Base-by-base conservation (phyloP, 2,888 invertebrate genomes). In the Caenorhabditis doughertyi region DNA sequence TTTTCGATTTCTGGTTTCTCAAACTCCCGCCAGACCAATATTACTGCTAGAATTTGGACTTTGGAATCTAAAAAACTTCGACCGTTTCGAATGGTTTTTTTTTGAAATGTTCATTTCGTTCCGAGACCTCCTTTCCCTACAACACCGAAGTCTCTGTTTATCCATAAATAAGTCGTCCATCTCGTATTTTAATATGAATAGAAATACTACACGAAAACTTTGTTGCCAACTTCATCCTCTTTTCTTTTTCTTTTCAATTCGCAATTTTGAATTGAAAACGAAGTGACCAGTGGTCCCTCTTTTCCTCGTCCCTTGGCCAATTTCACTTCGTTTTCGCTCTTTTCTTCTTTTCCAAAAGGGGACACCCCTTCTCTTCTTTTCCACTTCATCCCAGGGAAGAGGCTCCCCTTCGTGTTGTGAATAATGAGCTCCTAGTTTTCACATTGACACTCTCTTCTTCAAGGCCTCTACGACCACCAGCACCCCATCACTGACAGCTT, bases 371-470 rank as follows among this genome's bases (percentile, higher is more conserved):
- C 18, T n/a, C n/a, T n/a, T n/a, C n/a, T n/a, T n/a, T n/a, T n/a
- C n/a, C n/a, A n/a, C n/a, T n/a, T n/a, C n/a, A n/a, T n/a, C n/a
- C n/a, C n/a, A n/a, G n/a, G 8, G 44, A 47, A 18, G 44, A 18
- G 18, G 44, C 49, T n/a, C 21, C 49, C 29, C n/a, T n/a, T n/a
- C n/a, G n/a, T n/a, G n/a, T n/a, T 65, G 62, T 79, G 79, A 79
- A 79, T 79, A 79, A 79, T 79, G 79, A 79, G 79, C 79, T 79
- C 42, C 79, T 68, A 77, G 77, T 62, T 70, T 44, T 18, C 47
- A 55, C 55, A 55, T 32, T n/a, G n/a, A n/a, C 5, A 32, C 32
- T 9, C 32, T 32, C 32, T 16, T 11, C 4, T 13, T 39, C 39
- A n/a, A n/a, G n/a, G n/a, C n/a, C n/a, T n/a, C 39, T 4, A 39